Conservation (phyloP, 2,113 vertebrate genomes). For the Callithrix jacchus region DNA sequence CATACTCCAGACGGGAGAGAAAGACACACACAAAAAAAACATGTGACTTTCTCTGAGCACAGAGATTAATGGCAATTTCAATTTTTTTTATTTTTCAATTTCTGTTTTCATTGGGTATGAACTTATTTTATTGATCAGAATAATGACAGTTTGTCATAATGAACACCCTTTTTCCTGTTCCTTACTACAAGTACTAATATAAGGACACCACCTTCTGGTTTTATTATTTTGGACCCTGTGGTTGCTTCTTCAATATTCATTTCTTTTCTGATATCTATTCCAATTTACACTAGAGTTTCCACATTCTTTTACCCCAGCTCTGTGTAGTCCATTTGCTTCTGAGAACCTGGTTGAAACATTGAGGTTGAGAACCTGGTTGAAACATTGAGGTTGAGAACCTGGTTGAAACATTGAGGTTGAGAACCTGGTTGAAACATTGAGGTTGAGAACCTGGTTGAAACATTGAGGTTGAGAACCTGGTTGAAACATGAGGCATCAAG, state of each 20-base stretch:
- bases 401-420: too few species aligned
- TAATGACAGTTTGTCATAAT: not conserved
- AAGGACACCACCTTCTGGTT: not conserved
- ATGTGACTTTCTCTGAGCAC: not conserved
- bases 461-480: too few species aligned
- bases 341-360: not conserved
- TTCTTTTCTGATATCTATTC: not conserved
- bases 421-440: too few species aligned
- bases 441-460: too few species aligned
- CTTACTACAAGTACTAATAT: not conserved
- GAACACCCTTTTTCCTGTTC: not conserved
- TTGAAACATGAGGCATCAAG: too few species aligned
- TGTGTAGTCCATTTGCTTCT: not conserved
- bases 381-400: too few species aligned
- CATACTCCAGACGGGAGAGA: not conserved
- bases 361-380: too few species aligned
- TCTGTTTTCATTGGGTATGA: not conserved
- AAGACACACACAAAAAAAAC: not conserved
- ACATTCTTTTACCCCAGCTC: too few species aligned
- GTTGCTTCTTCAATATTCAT: not conserved
- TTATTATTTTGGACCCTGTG: not conserved
- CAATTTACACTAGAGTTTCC: not conserved
- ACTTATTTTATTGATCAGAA: not conserved
- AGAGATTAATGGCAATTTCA: not conserved
- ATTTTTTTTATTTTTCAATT: not conserved